Conservation (phyloP, 2,113 vertebrate species). For the Paraplagusia blochii region DNA sequence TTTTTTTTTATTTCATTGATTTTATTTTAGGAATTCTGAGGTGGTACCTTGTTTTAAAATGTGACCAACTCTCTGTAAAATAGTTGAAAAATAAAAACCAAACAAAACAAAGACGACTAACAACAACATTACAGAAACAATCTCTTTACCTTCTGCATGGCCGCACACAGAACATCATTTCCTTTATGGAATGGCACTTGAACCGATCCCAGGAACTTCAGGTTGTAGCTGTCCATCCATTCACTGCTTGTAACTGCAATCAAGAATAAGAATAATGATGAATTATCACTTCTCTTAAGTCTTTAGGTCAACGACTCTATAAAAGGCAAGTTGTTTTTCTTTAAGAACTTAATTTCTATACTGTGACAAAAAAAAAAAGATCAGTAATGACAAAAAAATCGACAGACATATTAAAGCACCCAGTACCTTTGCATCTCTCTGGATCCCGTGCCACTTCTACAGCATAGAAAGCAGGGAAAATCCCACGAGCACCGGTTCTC, state of each 20-base stretch:
- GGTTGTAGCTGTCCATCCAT: constrained; percentile 90
- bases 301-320: no score
- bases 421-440: constrained; percentile 82
- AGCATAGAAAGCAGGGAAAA: constrained; percentile 96
- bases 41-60: no score
- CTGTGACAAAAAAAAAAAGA: neutral
- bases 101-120: no score
- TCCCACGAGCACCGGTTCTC: constrained; percentile 86
- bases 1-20: no score
- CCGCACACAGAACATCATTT: constrained; percentile 94
- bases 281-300: no score
- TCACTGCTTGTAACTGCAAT: constrained; percentile 81
- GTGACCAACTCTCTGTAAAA: no score
- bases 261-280: no score
- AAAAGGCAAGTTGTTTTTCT: no score
- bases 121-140: no score
- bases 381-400: neutral
- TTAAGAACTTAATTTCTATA: no score
- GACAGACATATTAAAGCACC: neutral
- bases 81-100: no score
- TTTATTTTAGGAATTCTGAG: no score
- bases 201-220: constrained; percentile 95
- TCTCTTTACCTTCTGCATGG: constrained; percentile 94
- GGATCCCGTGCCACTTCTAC: constrained; percentile 89
- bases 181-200: constrained; percentile 97